Base-by-base conservation (phyloP, 2,113 vertebrate species). In the Indri indri region DNA sequence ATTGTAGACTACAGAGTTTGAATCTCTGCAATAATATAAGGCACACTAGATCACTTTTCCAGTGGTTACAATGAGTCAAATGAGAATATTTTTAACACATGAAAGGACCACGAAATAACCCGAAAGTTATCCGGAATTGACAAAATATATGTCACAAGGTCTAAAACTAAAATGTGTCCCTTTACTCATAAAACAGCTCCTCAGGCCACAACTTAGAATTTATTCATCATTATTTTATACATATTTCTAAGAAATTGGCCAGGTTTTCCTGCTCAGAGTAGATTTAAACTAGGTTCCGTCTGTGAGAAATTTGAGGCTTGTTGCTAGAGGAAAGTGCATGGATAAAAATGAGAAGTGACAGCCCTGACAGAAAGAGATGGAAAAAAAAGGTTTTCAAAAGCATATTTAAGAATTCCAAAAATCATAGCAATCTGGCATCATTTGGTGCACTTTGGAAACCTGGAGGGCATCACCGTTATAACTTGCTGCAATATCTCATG, bases 241-340 rank as follows among this genome's bases (percentile, higher is more conserved):
- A 66, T 52, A 68, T 37, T 61, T 81, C n/a, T 92, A 45, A 73
- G 54, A 97, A 94, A 91, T 87, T 91, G 79, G 40, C 27, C 34
- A 89, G 9, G 9, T 83, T 96, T 95, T 82, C 27, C 50, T 79
- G 45, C 34, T 95, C 32, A 82, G 40, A 66, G 68, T 96, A 93
- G 52, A 93, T 73, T 97, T 88, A 97, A 94, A 95, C 97, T 92
- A 85, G 86, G 71, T 90, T 93, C 70, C 81, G 40, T 79, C 71
- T 92, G 66, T 97, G 91, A 95, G 71, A 97, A 95, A 92, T 68
- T 12, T 40, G 70, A 45, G 10, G 6, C 25, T 77, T 96, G 63
- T 80, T 94, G 52, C 59, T 92, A 90, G 45, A 91, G 54, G 32
- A 97, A 89, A 95, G 40, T 76, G 32, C 7, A 17, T 89, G 54